Evolutionary conservation across 2,888 invertebrate species (phyloP).

Genomic region (Drosophila tripunctata): DNA sequence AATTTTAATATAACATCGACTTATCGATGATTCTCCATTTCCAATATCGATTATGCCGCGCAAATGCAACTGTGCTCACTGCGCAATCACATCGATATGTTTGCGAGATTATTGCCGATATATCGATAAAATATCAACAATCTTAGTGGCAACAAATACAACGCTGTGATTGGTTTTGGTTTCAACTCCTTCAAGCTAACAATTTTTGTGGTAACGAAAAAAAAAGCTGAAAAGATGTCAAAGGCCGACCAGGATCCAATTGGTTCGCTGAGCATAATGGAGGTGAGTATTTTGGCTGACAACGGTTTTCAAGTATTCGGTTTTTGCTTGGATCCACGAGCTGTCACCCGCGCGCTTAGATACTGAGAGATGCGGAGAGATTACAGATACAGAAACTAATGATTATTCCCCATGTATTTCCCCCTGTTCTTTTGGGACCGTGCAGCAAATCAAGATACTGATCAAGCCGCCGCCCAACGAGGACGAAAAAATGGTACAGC

Average conservation of each 20-base stretch:
- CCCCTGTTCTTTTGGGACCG: neutral
- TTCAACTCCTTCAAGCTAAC: slow-evolving; percentile 54
- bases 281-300: slow-evolving; percentile 87
- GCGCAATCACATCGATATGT: neutral
- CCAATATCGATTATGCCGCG: too few species aligned
- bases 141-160: slow-evolving; percentile 33
- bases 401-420: slow-evolving; percentile 4
- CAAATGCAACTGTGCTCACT: neutral
- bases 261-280: slow-evolving; percentile 93
- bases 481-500: slow-evolving; percentile 86
- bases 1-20: too few species aligned
- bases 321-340: neutral
- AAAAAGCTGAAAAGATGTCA: slow-evolving; percentile 85
- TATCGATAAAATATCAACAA: slow-evolving; percentile 27
- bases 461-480: slow-evolving; percentile 96
- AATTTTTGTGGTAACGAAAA: slow-evolving; percentile 39
- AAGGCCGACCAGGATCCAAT: slow-evolving; percentile 91
- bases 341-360: slow-evolving; percentile 6
- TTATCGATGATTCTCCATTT: too few species aligned
- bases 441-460: slow-evolving; percentile 93
- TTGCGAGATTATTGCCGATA: neutral
- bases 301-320: neutral
- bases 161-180: slow-evolving; percentile 58
- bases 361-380: slow-evolving; percentile 16
- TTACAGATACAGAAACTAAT: slow-evolving; percentile 28